Evolutionary conservation across 2,113 vertebrate species (phyloP).

Genomic region (Sapajus apella): DNA sequence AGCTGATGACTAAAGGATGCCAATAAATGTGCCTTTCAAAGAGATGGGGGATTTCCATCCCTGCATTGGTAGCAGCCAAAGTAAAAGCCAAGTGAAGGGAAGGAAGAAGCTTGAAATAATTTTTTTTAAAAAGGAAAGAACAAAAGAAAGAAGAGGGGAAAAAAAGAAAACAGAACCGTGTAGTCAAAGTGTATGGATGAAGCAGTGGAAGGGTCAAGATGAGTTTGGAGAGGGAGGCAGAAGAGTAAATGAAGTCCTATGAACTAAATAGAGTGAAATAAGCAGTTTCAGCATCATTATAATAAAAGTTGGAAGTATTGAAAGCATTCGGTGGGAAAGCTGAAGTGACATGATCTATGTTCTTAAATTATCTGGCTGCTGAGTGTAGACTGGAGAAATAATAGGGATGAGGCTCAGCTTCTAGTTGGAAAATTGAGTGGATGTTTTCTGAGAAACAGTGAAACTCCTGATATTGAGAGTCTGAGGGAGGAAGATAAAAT

Average conservation of each 20-base stretch:
- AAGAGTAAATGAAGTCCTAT: background rate
- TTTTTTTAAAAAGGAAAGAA: background rate
- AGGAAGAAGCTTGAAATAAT: background rate
- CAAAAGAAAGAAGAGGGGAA: background rate
- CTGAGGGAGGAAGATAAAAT: background rate
- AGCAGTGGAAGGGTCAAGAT: background rate
- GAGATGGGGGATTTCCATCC: background rate
- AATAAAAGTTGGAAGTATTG: background rate
- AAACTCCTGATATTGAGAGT: background rate
- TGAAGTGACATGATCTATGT: background rate
- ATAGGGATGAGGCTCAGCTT: background rate
- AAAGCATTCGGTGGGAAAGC: background rate
- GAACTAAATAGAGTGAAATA: background rate
- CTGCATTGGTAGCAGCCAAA: background rate
- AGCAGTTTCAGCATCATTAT: background rate
- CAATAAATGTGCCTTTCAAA: constrained; percentile 1
- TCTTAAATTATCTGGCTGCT: background rate
- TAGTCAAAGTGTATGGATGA: background rate
- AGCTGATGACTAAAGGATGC: background rate
- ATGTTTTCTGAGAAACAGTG: background rate
- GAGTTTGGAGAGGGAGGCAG: background rate
- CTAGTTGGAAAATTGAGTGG: background rate
- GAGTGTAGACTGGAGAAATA: background rate
- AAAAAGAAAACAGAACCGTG: background rate
- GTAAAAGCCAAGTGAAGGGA: background rate